Conservation (phyloP, 1,140 invertebrate species). For the Bradynema listronoti region DNA sequence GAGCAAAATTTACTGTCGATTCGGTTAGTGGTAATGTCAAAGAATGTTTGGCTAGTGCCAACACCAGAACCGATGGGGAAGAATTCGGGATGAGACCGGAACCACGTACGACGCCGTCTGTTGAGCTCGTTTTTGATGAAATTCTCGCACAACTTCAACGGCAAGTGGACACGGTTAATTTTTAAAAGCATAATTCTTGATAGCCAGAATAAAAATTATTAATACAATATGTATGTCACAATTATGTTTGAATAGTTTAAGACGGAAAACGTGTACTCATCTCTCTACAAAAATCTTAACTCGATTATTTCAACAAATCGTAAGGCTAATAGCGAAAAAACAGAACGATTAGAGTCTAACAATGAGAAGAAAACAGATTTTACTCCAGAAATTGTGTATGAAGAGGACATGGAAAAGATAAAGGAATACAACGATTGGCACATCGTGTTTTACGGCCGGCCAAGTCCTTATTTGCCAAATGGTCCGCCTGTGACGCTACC, state of each 20-base stretch:
- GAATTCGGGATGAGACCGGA: too few species aligned
- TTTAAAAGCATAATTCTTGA: conserved; percentile 14
- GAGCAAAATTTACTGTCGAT: too few species aligned
- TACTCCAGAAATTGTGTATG: conserved; percentile 4
- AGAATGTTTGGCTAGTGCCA: too few species aligned
- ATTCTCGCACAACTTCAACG: conserved; percentile 12
- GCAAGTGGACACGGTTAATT: too few species aligned
- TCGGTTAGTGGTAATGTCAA: too few species aligned
- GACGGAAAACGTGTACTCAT: conserved; percentile 32
- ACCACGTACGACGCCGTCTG: too few species aligned
- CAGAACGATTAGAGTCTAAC: not conserved
- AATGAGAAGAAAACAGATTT: not conserved
- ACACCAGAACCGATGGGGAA: too few species aligned
- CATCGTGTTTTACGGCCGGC: conserved; percentile 30
- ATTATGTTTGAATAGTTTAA: conserved; percentile 17
- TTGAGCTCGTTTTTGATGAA: conserved; percentile 1
- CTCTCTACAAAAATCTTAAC: conserved; percentile 32
- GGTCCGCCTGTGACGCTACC: conserved; percentile 18
- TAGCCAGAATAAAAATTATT: not conserved
- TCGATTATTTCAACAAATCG: conserved; percentile 13
- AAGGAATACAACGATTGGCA: conserved; percentile 28
- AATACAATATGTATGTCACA: conserved; percentile 1
- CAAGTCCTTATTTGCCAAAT: conserved; percentile 26
- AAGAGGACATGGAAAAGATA: conserved; percentile 16
- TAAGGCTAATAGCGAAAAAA: conserved; percentile 16